Evolutionary conservation across 2,113 vertebrate genomes (phyloP), one percentile per base, ranked within the genome.

Genomic region (Litocranius walleri): DNA sequence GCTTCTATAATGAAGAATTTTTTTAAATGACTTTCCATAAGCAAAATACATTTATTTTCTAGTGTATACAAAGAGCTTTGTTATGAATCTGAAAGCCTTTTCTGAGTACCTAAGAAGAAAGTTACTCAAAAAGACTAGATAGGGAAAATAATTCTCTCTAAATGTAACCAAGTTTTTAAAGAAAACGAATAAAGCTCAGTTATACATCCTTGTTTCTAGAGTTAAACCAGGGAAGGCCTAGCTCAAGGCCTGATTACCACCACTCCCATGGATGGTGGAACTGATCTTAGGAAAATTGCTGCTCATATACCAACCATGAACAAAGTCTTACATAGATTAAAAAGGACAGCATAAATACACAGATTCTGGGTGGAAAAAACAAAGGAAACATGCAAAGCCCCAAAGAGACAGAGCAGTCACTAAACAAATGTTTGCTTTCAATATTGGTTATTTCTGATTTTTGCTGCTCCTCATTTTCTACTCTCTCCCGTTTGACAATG

Each of bases 11-110:
- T 1, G 3, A 16, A 23, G 50, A 9, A 50, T 97, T 97, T 96
- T 48, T 98, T 94, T 94, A 97, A 91, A 62, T 81, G 67, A 13
- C 1, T 54, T 94, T 95, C 91, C 61, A 84, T 45, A 94, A 95
- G 56, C 43, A 97, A 95, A 97, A 88, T 6, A 88, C 11, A 2
- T 0, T 90, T 96, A 94, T 90, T 95, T 61, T 92, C 30, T 57
- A 81, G 2, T 15, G 29, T 50, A 88, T 84, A 88, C 29, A 56
- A 74, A 91, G 8, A 91, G 25, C 40, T 90, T 93, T 94, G 43
- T 52, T 96, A 95, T 94, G 2, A 88, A 9, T 74, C 17, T 94
- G 21, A 92, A 96, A 83, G 8, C 57, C 33, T 71, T 84, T 94
- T 91, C 50, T 61, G 52, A 77, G 11, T 62, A 95, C 9, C 10